These are phyloP conservation scores for Dicranocentrus wangi DNA, from an alignment of 2,888 invertebrate species.

Conservation along the genomic window DNA sequence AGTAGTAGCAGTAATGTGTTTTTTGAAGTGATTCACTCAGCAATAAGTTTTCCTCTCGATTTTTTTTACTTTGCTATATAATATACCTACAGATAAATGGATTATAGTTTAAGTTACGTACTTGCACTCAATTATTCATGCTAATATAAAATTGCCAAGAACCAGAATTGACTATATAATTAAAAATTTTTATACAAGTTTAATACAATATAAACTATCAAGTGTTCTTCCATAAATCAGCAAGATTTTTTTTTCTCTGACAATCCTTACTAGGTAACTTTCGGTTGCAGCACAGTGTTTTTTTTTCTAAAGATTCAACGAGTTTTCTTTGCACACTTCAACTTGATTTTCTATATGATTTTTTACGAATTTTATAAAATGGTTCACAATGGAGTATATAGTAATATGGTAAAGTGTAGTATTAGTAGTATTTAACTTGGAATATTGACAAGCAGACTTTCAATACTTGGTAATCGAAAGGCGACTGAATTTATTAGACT, in stretches of 20 bases:
- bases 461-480: slow-evolving; percentile 55
- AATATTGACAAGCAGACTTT: slow-evolving; percentile 64
- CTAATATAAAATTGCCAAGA: slow-evolving; percentile 58
- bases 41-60: slow-evolving; percentile 52
- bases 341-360: slow-evolving; percentile 6
- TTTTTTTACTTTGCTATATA: slow-evolving; percentile 14
- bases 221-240: slow-evolving; percentile 11
- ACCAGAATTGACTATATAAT: slow-evolving; percentile 52
- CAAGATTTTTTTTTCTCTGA: slow-evolving; percentile 26
- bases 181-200: background rate
- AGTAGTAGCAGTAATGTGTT: background rate
- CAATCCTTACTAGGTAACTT: slow-evolving; percentile 53
- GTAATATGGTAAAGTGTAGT: background rate
- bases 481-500: slow-evolving; percentile 45
- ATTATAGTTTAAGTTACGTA: slow-evolving; percentile 13
- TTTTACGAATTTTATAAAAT: slow-evolving; percentile 32
- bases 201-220: slow-evolving; percentile 1
- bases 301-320: slow-evolving; percentile 17
- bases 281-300: slow-evolving; percentile 50
- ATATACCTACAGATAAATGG: background rate
- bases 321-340: background rate
- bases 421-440: slow-evolving; percentile 29
- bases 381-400: slow-evolving; percentile 26
- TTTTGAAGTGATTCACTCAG: background rate
- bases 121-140: background rate